These are phyloP conservation scores for Archaeoteleia sp. DNA, from an alignment of 2,888 invertebrate genomes.

Conservation along the genomic window DNA sequence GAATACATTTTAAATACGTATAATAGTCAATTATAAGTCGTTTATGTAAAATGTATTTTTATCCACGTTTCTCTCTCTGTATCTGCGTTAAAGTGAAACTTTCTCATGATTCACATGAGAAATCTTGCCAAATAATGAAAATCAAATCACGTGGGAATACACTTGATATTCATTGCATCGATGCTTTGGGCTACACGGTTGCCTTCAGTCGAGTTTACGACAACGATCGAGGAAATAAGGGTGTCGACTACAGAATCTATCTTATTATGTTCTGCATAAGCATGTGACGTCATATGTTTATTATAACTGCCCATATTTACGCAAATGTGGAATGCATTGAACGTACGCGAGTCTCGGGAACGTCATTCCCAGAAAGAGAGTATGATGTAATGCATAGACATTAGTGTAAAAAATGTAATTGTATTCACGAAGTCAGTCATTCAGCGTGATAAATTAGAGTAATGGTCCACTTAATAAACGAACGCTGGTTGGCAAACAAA, in stretches of 20 bases:
- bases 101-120: slow-evolving; percentile 22
- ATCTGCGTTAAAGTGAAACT: slow-evolving; percentile 24
- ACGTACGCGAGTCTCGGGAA: slow-evolving; percentile 59
- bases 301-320: slow-evolving; percentile 56
- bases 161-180: slow-evolving; percentile 9
- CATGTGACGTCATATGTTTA: slow-evolving; percentile 48
- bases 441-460: slow-evolving; percentile 17
- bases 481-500: too few species aligned
- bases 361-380: slow-evolving; percentile 60
- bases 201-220: slow-evolving; percentile 14
- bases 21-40: too few species aligned
- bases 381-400: slow-evolving; percentile 54
- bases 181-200: slow-evolving; percentile 18
- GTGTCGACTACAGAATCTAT: slow-evolving; percentile 11
- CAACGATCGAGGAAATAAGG: slow-evolving; percentile 24
- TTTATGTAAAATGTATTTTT: too few species aligned
- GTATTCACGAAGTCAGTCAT: slow-evolving; percentile 17
- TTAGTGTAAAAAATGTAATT: too few species aligned
- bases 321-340: slow-evolving; percentile 54
- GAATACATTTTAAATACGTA: too few species aligned
- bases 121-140: slow-evolving; percentile 43
- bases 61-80: too few species aligned
- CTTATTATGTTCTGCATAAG: slow-evolving; percentile 16
- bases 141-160: slow-evolving; percentile 42
- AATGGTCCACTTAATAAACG: slow-evolving; percentile 16